Evolutionary conservation across 2,888 invertebrate species (phyloP).

Genomic region (Eudemis profundana): DNA sequence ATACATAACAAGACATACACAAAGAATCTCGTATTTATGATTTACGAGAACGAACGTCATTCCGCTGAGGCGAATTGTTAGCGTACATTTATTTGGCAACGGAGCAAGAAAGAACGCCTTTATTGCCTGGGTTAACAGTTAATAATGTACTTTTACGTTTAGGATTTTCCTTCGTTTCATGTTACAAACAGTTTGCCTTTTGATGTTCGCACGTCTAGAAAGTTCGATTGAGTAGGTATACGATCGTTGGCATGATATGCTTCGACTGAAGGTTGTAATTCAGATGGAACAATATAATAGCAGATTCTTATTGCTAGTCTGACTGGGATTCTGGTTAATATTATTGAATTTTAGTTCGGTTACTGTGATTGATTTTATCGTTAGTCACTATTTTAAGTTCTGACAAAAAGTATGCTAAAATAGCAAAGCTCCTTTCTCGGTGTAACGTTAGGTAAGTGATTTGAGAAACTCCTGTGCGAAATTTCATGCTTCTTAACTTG

Average conservation of each 20-base stretch:
- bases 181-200: slow-evolving; percentile 37
- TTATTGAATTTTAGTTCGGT: no score
- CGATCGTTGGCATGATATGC: not conserved
- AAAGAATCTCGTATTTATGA: slow-evolving; percentile 60
- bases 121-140: slow-evolving; percentile 49
- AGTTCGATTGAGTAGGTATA: slow-evolving; percentile 16
- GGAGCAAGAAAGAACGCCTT: slow-evolving; percentile 47
- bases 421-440: no score
- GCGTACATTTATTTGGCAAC: slow-evolving; percentile 50
- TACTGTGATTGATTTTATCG: no score
- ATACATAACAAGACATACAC: slow-evolving; percentile 52
- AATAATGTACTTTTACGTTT: slow-evolving; percentile 49
- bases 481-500: no score
- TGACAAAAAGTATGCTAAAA: no score
- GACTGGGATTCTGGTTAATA: no score
- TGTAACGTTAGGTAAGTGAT: no score
- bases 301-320: no score
- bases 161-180: slow-evolving; percentile 46
- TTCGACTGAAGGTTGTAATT: not conserved
- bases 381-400: no score
- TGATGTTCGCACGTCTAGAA: slow-evolving; percentile 31
- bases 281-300: not conserved
- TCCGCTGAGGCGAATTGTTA: slow-evolving; percentile 54
- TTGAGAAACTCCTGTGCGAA: no score
- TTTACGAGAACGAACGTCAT: slow-evolving; percentile 63